These are phyloP conservation scores for Ctenomys sociabilis DNA, from an alignment of 2,113 vertebrate genomes.

Conservation along the genomic window DNA sequence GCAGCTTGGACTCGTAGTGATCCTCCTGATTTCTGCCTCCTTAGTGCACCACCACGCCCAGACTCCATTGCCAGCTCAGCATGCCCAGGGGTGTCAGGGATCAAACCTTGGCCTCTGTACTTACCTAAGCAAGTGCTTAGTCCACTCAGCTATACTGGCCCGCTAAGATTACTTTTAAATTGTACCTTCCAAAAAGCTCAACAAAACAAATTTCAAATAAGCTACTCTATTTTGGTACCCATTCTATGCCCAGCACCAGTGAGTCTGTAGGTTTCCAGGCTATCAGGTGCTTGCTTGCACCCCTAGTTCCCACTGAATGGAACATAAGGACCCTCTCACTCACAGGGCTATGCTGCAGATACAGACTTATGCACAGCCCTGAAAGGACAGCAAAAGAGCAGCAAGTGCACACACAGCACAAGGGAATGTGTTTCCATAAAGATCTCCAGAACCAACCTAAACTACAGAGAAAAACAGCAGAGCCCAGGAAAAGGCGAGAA, in stretches of 20 bases:
- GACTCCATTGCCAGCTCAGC: too few species aligned
- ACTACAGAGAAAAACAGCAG: rapidly evolving
- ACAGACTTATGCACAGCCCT: rapidly evolving
- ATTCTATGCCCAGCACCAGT: not conserved
- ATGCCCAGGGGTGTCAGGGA: too few species aligned
- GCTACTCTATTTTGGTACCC: not conserved
- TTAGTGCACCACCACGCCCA: too few species aligned
- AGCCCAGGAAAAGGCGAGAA: not conserved
- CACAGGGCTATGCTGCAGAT: not conserved
- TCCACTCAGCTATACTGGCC: too few species aligned
- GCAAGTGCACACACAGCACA: not conserved
- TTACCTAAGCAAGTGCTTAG: too few species aligned
- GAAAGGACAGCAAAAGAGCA: not conserved
- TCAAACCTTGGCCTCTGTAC: too few species aligned
- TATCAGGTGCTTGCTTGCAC: not conserved
- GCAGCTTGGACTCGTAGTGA: too few species aligned
- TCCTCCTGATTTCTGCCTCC: too few species aligned
- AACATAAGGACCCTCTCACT: not conserved
- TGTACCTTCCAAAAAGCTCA: not conserved
- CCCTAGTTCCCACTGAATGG: not conserved
- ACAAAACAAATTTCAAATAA: not conserved
- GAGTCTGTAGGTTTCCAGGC: not conserved
- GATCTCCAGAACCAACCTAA: not conserved
- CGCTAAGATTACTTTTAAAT: not conserved
- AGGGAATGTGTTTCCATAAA: not conserved